These are phyloP conservation scores for Lordiphosa fenestrarum DNA, from an alignment of 2,888 invertebrate species.

Conservation along the genomic window DNA sequence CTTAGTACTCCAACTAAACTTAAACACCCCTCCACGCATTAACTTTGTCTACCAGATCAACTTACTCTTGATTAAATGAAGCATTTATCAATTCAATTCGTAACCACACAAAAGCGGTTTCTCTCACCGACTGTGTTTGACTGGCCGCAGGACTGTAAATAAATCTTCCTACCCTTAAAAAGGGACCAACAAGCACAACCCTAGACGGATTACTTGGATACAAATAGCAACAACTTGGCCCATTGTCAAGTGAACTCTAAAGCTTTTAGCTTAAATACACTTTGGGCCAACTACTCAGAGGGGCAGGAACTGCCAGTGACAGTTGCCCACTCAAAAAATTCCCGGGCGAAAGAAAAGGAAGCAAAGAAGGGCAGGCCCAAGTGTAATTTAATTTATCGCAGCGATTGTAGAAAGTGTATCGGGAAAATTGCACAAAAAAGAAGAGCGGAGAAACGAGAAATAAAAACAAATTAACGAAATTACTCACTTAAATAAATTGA, in stretches of 20 bases:
- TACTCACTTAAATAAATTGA: slow-evolving; percentile 29
- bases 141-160: slow-evolving; percentile 33
- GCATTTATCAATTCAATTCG: too few relatives aligned
- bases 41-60: too few relatives aligned
- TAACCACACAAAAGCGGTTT: slow-evolving; percentile 7
- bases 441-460: slow-evolving; percentile 10
- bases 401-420: slow-evolving; percentile 53
- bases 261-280: slow-evolving; percentile 75
- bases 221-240: slow-evolving; percentile 48
- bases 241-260: slow-evolving; percentile 65
- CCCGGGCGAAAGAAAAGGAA: too few relatives aligned
- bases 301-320: slow-evolving; percentile 34
- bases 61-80: too few relatives aligned
- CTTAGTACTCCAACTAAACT: too few relatives aligned
- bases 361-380: slow-evolving; percentile 18
- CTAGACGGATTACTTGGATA: slow-evolving; percentile 5
- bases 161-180: slow-evolving; percentile 13
- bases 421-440: slow-evolving; percentile 51
- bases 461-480: slow-evolving; percentile 47
- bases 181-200: slow-evolving; percentile 29
- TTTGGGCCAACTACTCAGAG: slow-evolving; percentile 69
- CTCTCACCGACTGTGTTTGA: slow-evolving; percentile 24
- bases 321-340: slow-evolving; percentile 12
- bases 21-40: too few relatives aligned
- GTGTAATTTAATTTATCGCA: slow-evolving; percentile 70